These are phyloP conservation scores for Tubulanus polymorphus DNA, from an alignment of 2,888 invertebrate genomes.

Conservation along the genomic window DNA sequence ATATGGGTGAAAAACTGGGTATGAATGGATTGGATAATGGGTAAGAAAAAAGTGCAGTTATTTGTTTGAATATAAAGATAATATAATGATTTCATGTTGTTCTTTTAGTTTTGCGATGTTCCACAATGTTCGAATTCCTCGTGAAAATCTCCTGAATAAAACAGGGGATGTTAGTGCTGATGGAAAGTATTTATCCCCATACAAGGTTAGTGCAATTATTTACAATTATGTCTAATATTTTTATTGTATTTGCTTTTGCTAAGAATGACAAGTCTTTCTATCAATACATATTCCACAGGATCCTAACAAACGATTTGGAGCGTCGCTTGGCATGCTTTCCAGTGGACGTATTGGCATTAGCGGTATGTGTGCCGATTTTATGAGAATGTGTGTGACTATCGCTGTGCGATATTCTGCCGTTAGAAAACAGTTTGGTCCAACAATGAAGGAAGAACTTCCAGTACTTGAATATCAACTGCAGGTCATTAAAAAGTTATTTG, in stretches of 20 bases:
- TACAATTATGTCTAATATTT: too few species aligned
- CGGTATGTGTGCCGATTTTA: slow-evolving; percentile 58
- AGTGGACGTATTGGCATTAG: slow-evolving; percentile 79
- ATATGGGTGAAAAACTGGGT: slow-evolving; percentile 88
- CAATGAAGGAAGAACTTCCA: slow-evolving; percentile 68
- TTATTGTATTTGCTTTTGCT: too few species aligned
- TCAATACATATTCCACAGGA: too few species aligned
- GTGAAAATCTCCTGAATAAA: slow-evolving; percentile 77
- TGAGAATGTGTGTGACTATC: slow-evolving; percentile 74
- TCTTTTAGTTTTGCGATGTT: slow-evolving; percentile 75
- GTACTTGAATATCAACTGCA: slow-evolving; percentile 90
- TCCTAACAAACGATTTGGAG: slow-evolving; percentile 77
- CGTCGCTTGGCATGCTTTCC: slow-evolving; percentile 78
- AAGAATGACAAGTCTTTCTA: too few species aligned
- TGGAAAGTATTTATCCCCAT: slow-evolving; percentile 84
- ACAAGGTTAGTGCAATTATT: slow-evolving; percentile 60
- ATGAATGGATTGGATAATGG: slow-evolving; percentile 93
- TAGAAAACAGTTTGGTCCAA: slow-evolving; percentile 82
- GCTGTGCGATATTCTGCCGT: slow-evolving; percentile 83
- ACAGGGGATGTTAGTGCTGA: slow-evolving; percentile 85
- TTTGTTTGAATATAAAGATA: not conserved
- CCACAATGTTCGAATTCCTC: slow-evolving; percentile 80
- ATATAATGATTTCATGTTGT: slow-evolving; percentile 12
- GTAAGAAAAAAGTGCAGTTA: slow-evolving; percentile 53
- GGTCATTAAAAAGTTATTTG: too few species aligned